These are phyloP conservation scores for Apamea monoglypha DNA, from an alignment of 2,888 invertebrate genomes.

Conservation along the genomic window DNA sequence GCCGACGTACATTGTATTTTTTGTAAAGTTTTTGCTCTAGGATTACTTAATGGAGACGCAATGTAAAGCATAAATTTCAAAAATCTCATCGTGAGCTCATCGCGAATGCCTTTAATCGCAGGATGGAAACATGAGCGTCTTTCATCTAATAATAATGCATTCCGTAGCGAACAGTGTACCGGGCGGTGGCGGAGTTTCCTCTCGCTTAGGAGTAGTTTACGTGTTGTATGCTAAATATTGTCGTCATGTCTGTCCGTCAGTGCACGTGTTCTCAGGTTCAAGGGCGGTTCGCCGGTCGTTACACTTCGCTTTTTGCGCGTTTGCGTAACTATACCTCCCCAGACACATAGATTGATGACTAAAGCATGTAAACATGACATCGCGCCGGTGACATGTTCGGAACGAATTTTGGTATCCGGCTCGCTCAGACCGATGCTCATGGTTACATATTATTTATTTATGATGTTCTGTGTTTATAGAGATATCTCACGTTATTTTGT, in stretches of 20 bases:
- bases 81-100: constrained; percentile 42
- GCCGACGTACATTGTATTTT: constrained; percentile 24
- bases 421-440: constrained; percentile 20
- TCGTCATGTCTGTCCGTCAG: constrained; percentile 67
- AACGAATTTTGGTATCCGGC: constrained; percentile 57
- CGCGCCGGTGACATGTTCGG: constrained; percentile 52
- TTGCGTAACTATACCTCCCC: constrained; percentile 71
- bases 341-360: constrained; percentile 75
- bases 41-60: constrained; percentile 30
- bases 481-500: not conserved
- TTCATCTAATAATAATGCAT: constrained; percentile 71
- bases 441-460: constrained; percentile 46
- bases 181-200: constrained; percentile 70
- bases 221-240: constrained; percentile 73
- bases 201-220: constrained; percentile 67
- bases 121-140: constrained; percentile 49
- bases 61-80: constrained; percentile 40
- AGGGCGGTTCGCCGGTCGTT: constrained; percentile 81
- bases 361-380: constrained; percentile 66
- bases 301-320: constrained; percentile 80
- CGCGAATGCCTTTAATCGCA: constrained; percentile 45
- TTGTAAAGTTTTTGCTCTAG: not conserved
- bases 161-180: constrained; percentile 66
- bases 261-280: constrained; percentile 80
- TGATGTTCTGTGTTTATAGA: constrained; percentile 24